Evolutionary conservation across 2,888 invertebrate genomes (phyloP).

Genomic region (Lycocerus yunnanus): DNA sequence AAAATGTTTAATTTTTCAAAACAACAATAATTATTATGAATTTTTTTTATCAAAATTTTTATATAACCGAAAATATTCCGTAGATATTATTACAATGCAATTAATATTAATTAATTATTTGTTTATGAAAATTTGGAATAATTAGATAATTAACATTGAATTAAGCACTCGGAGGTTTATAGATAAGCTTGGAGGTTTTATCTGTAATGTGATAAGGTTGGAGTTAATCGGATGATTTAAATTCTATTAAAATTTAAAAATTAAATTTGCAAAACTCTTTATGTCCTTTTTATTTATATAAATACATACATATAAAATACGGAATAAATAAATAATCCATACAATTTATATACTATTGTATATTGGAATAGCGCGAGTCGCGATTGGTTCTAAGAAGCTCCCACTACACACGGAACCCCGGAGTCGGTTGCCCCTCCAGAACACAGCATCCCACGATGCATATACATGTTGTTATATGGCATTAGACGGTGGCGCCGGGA

Average conservation of each 20-base stretch:
- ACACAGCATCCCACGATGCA: constrained; percentile 54
- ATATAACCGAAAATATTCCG: neutral
- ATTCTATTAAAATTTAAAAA: constrained; percentile 3
- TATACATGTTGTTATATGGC: constrained; percentile 54
- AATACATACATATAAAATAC: constrained; percentile 57
- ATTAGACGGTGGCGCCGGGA: constrained; percentile 50
- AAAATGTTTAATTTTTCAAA: neutral
- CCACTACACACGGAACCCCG: constrained; percentile 37
- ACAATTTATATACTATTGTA: constrained; percentile 59
- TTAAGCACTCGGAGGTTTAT: neutral
- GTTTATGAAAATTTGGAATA: neutral
- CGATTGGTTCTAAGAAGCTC: constrained; percentile 36
- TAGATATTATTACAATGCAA: neutral
- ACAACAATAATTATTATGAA: neutral
- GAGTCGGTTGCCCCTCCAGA: constrained; percentile 47
- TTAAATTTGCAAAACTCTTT: constrained; percentile 23
- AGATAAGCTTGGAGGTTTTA: neutral
- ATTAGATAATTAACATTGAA: neutral
- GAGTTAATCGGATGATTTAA: neutral
- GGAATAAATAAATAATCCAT: constrained; percentile 60
- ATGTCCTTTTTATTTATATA: constrained; percentile 54
- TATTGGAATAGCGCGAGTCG: constrained; percentile 46
- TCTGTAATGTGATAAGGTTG: neutral
- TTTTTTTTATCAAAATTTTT: neutral
- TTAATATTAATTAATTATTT: neutral